A percentile compares a stretch with the other conserved stretches of the same genome.
Conservation (phyloP, 2,797 vertebrate genomes). For the Lagorchestes hirsutus region DNA sequence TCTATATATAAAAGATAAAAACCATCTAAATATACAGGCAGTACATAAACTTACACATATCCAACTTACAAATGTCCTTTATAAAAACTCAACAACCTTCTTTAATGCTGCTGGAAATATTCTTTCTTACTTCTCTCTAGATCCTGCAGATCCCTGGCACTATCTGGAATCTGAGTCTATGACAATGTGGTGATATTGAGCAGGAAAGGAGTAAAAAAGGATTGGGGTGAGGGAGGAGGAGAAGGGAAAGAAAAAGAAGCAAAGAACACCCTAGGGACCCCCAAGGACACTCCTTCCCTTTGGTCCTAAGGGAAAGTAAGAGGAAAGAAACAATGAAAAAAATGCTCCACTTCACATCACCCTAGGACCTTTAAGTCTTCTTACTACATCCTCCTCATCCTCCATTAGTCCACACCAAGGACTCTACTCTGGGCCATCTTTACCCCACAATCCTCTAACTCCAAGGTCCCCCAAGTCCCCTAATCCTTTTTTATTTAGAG, state of each 20-base stretch:
- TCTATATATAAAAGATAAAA: slow-evolving; percentile 38
- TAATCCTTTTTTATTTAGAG: not conserved
- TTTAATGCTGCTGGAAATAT: slow-evolving; percentile 9
- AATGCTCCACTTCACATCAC: not conserved
- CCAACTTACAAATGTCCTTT: slow-evolving; percentile 28
- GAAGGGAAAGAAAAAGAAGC: not conserved
- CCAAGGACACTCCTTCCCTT: not conserved
- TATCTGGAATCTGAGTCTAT: slow-evolving; percentile 34
- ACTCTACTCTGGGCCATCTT: slow-evolving; percentile 4
- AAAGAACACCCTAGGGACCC: not conserved
- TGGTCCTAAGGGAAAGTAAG: not conserved
- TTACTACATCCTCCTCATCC: not conserved
- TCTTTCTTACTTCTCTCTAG: slow-evolving; percentile 50
- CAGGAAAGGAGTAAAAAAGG: slow-evolving; percentile 31
- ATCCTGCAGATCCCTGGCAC: slow-evolving; percentile 28
- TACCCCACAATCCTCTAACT: not conserved
- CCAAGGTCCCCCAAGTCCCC: not conserved
- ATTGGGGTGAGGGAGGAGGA: not conserved
- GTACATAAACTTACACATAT: slow-evolving; percentile 36
- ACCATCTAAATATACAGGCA: slow-evolving; percentile 1
- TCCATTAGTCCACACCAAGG: not conserved
- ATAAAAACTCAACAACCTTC: slow-evolving; percentile 50
- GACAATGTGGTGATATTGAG: slow-evolving; percentile 18
- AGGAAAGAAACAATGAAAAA: not conserved
- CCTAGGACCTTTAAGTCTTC: not conserved